Base-by-base conservation (phyloP, 2,113 vertebrate species). In the Pomatorhinus ruficollis region DNA sequence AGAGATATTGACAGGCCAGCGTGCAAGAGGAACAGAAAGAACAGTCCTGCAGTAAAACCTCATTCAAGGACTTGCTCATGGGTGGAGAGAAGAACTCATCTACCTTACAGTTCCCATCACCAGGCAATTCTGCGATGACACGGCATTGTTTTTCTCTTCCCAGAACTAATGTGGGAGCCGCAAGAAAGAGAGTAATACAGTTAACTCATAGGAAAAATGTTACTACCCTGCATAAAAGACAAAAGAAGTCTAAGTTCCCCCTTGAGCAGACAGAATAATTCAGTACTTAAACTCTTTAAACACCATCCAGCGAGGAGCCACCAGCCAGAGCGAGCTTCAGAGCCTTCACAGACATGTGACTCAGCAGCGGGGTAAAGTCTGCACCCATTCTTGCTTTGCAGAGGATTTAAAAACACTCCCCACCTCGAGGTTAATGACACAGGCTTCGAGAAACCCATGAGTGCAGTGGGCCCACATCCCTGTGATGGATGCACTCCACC, bases 71-170 rank as follows among this genome's bases (percentile, higher is more conserved):
- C 61, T 89, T 93, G 95, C 87, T 93, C 80, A 95, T 72, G 94
- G 69, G 83, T 95, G 94, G 83, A 96, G 57, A 93, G 82, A 78
- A 90, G 87, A 95, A 97, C 94, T 97, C 81, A 89, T 97, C 91
- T 87, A 79, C 95, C 81, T 94, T 83, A 95, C 61, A 95, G 52
- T 44, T 94, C 76, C 83, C 83, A 94, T 93, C 78, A 94, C 50
- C 69, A 91, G 92, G 88, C 83, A 95, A 92, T 95, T 95, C 89
- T 74, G 65, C 0, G 3, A 80, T 76, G 89, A 95, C 86, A 94
- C 49, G 54, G 50, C 1, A 0, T 15, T 96, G 91, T 90, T 96
- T 87, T 89, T 95, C 80, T 95, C 83, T 95, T 95, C 88, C 61
- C 77, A 84, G 76, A 87, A 92, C 57, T 79, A 66, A 96, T 72